Base-by-base conservation (phyloP, 2,113 vertebrate species). In the Lasiurus cinereus region DNA sequence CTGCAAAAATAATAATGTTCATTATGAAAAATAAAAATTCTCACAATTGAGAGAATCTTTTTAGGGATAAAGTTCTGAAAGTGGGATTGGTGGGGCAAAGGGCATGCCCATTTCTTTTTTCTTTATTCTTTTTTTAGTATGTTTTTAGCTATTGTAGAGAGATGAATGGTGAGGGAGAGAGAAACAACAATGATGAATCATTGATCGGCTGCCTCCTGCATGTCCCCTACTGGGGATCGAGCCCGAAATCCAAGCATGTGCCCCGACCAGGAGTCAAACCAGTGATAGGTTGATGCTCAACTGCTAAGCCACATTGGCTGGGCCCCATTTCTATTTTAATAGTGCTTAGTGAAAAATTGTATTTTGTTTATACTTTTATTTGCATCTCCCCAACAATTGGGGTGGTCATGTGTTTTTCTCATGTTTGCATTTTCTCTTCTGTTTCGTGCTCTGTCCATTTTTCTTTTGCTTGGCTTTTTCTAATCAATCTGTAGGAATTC, bases 281-380 rank as follows among this genome's bases (percentile, higher is more conserved):
- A 59, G 56, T 59, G 22, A 59, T 59, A 22, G 56, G 56, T 24
- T 59, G 9, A 59, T 59, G 56, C 56, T 59, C 56, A 24, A 59
- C 21, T 3, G 24, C 22, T 62, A 24, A 62, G 22, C 59, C 59
- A 62, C 22, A 27, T 8, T 27, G 59, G 10, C 59, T 62, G 59
- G 59, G 24, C 59, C 59, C 10, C 59, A 6, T 54, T 92, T 91
- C 77, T 56, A n/a, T 64, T 54, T 91, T 33, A 72, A 72, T 66
- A 64, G 66, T 27, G 56, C 73, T 50, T 67, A 21, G 56, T 52
- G 22, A 6, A 50, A 52, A 92, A 59, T 9, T 22, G 8, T 15
- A 88, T 91, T 83, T 83, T 80, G n/a, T 85, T 74, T 74, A 31
- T 33, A 78, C 50, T 52, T 89, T 89, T 82, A 86, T 86, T 76